Conservation (phyloP, 30 jellyfish, hydroid and myxozoan species). For the Aurelia coerulea region DNA sequence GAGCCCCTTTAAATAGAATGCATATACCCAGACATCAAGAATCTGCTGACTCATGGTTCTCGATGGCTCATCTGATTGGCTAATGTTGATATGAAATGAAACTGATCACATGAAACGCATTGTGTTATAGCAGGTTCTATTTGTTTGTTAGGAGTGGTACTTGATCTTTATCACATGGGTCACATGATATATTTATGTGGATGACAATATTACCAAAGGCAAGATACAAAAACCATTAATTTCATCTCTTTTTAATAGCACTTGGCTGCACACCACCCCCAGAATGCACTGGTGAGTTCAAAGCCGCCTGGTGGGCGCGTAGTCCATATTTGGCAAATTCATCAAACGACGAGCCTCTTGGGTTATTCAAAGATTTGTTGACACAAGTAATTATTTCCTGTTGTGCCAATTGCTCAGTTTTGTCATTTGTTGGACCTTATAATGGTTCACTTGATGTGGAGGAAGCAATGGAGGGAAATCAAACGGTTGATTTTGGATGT, state of each 20-base stretch:
- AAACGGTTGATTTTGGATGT: constrained; percentile 87
- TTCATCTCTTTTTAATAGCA: constrained; percentile 42
- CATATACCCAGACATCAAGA: too few species aligned
- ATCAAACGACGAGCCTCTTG: constrained; percentile 68
- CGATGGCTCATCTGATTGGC: too few species aligned
- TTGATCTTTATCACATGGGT: too few species aligned
- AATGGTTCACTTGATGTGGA: constrained; percentile 87
- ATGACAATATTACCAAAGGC: background rate
- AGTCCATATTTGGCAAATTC: constrained; percentile 83
- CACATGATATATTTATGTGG: background rate
- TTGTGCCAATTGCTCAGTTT: constrained; percentile 82
- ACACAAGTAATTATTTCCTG: constrained; percentile 61
- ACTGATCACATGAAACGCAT: too few species aligned
- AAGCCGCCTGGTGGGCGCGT: constrained; percentile 97
- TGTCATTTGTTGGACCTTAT: constrained; percentile 75
- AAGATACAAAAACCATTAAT: background rate
- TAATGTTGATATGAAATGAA: too few species aligned
- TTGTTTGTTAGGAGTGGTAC: too few species aligned
- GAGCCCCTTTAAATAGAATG: too few species aligned
- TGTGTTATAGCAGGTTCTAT: too few species aligned
- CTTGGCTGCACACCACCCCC: constrained; percentile 97
- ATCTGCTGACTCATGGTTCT: too few species aligned
- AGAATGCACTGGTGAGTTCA: constrained; percentile 84
- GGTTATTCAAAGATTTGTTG: constrained; percentile 86
- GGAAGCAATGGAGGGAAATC: constrained; percentile 65